Evolutionary conservation across 2,888 invertebrate genomes (phyloP).

Genomic region (Nemotelus nigrinus): DNA sequence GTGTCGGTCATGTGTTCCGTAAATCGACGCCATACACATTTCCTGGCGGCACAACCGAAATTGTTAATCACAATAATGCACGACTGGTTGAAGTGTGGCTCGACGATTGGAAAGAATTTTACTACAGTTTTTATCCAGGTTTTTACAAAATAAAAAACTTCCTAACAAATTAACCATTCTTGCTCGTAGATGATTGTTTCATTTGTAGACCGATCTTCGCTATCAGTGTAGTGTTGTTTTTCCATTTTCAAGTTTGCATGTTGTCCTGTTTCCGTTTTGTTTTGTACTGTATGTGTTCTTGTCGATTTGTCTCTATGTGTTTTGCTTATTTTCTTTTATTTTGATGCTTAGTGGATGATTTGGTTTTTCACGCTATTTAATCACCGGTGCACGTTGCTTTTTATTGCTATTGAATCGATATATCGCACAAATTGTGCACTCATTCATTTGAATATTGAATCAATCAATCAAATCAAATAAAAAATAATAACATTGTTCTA

Average conservation of each 20-base stretch:
- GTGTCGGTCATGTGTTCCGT: slow-evolving; percentile 96
- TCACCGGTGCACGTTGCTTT: slow-evolving; percentile 29
- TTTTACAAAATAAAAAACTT: slow-evolving; percentile 52
- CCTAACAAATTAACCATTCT: slow-evolving; percentile 17
- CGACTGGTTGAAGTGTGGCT: slow-evolving; percentile 99
- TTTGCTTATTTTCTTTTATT: background rate
- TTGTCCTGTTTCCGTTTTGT: background rate
- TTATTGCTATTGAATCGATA: background rate
- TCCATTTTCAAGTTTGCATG: slow-evolving; percentile 13
- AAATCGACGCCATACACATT: slow-evolving; percentile 98
- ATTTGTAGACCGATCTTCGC: slow-evolving; percentile 31
- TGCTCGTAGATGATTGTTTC: background rate
- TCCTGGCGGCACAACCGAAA: slow-evolving; percentile 95
- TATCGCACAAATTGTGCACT: slow-evolving; percentile 13
- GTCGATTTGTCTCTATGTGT: slow-evolving; percentile 18
- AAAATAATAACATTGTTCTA: too few relatives aligned
- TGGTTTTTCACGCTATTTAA: background rate
- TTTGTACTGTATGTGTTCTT: slow-evolving; percentile 26
- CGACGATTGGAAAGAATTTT: slow-evolving; percentile 99
- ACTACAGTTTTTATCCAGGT: slow-evolving; percentile 99
- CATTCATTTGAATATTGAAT: background rate
- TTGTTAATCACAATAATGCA: slow-evolving; percentile 99
- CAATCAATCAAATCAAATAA: background rate
- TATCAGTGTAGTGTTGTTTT: slow-evolving; percentile 33
- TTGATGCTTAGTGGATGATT: background rate